Evolutionary conservation across 2,797 vertebrate species (phyloP).

Genomic region (Protosalanx chinensis): DNA sequence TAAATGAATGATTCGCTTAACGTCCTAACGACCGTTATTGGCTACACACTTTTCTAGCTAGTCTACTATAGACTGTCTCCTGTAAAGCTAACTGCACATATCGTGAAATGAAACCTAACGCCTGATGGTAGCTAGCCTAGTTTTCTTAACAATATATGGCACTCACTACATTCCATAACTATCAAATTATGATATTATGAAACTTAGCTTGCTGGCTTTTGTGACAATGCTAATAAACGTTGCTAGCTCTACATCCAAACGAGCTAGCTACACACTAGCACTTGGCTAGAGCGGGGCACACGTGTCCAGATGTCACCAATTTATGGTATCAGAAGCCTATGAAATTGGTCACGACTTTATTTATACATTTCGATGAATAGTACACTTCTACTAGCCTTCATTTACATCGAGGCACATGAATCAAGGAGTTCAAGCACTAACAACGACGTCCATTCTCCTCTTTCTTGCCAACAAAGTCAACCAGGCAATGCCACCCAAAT

Average conservation of each 20-base stretch:
- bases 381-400: neutral
- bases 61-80: too few species aligned
- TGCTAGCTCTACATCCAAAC: slow-evolving; percentile 30
- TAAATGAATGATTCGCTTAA: too few species aligned
- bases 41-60: too few species aligned
- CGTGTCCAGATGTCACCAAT: slow-evolving; percentile 62
- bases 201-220: too few species aligned
- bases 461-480: slow-evolving; percentile 64
- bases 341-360: neutral
- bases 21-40: too few species aligned
- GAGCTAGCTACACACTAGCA: slow-evolving; percentile 42
- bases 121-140: too few species aligned
- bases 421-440: slow-evolving; percentile 51
- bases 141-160: too few species aligned
- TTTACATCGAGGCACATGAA: slow-evolving; percentile 6
- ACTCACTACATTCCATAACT: too few species aligned
- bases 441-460: slow-evolving; percentile 57
- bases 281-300: slow-evolving; percentile 58
- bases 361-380: neutral
- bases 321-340: neutral
- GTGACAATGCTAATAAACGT: slow-evolving; percentile 1
- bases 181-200: too few species aligned
- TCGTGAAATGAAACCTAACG: too few species aligned
- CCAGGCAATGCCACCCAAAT: slow-evolving; percentile 42
- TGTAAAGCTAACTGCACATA: too few species aligned